Base-by-base conservation (phyloP, 2,888 invertebrate species). In the Euzetes globulus region DNA sequence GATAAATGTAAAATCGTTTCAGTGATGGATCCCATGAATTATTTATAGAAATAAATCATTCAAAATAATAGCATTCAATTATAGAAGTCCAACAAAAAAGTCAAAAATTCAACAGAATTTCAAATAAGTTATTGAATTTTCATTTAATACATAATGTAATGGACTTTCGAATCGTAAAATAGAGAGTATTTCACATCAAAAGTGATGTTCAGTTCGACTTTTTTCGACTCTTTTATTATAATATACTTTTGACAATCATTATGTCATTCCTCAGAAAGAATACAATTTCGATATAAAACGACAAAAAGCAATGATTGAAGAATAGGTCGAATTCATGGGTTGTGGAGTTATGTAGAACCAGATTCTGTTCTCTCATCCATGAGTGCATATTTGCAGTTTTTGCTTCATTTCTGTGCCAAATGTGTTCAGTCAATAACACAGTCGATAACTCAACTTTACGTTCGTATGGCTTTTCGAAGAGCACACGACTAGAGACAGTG, bases 371-470 rank as follows among this genome's bases (percentile, higher is more conserved):
- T 47, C 37, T 45, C 27, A 70, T 47, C 25, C 41, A 45, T 70
- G 19, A 70, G 47, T 70, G 70, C 63, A 65, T 37, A 37, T 37
- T 41, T 37, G 37, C 63, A 37, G 37, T 27, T 65, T 65, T 65
- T 65, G 63, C 70, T 70, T 47, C 70, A 70, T 70, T 47, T 70
- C 41, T 45, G 15, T 37, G 41, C 22, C 25, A 33, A 63, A 47
- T 70, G 45, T 70, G 70, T 70, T 70, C 25, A 65, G 65, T 65
- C 65, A 65, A 65, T 65, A 65, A 65, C 65, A 65, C 47, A 70
- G 70, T 70, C 70, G 47, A 70, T 70, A 70, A 70, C 70, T 70
- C 70, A 70, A 63, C 47, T 70, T 70, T 25, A 37, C 45, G 70
- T 70, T 70, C 47, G 27, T 70, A 70, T 70, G 70, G 27, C 47